Evolutionary conservation across 2,888 invertebrate species (phyloP), one percentile per base, ranked within the genome.

Genomic region (Thereva nobilitata): DNA sequence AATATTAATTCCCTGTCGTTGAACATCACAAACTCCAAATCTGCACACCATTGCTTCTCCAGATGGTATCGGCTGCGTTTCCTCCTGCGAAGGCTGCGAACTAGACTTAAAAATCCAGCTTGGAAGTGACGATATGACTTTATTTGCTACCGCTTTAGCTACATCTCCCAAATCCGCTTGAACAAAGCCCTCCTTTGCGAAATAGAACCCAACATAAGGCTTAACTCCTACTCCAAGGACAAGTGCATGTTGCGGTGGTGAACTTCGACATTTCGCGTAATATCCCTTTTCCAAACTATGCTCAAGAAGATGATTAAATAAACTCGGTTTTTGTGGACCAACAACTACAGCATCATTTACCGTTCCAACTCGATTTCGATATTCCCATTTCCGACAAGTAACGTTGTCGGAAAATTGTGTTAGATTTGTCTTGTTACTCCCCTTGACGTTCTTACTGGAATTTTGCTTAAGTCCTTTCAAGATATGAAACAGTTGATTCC

Each of bases 121-220:
- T n/a, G 91, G 90, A 72, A 91, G 81, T 52, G 89, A 89, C 54
- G 87, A 89, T 77, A 93, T 91, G 37, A 95, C 84, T 83, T 93
- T 95, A 76, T 88, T 91, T 1, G 95, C 95, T 57, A 96, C 92
- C 64, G 93, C 95, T 77, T 92, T 89, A 0, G 95, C 95, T n/a
- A 97, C 93, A 78, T 96, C 95, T 59, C 92, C 89, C 9, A 97
- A 82, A 9, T 91, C 86, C 0, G 92, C 92, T 40, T 90, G 90
- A 12, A 89, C 84, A 64, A 89, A 89, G 34, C 95, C 95, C 84
- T 97, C 96, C 64, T 93, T 83, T 5, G 93, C 94, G 80, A 91
- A 92, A 80, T 94, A 95, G 80, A 94, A 95, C 1, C 92, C 93
- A 67, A 94, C 78, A 80, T 89, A 97, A 0, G 97, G 97, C 68